Base-by-base conservation (phyloP, 2,888 invertebrate species). In the Trilocha varians region DNA sequence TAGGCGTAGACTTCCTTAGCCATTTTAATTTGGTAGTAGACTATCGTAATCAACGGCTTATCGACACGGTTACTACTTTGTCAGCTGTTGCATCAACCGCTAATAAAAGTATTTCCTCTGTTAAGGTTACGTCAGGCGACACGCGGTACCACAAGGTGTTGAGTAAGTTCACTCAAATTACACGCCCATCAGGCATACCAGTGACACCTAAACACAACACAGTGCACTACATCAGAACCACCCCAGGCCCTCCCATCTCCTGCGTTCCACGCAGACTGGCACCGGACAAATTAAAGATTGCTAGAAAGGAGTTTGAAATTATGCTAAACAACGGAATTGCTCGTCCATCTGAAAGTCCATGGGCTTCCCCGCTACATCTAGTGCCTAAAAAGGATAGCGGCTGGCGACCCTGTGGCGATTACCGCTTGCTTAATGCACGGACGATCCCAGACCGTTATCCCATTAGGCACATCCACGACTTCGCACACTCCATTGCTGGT, bases 321-420 rank as follows among this genome's bases (percentile, higher is more conserved):
- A 36, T 36, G 36, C 14, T 36, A 5, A 4, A 36, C 9, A 36
- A 11, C 11, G 36, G 36, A 2, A 36, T 15, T 15, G 34, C 35
- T n/a, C 40, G 43, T 4, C 45, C 41, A 13, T 45, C 47, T 9
- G 34, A 43, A 15, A 35, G 35, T 1, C 46, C 48, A 3, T 48
- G 45, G 45, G 32, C 48, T 4, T 48, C 48, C 3, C 44, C 48
- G 2, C 34, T 48, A 5, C 48, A 48, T 37, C 39, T 45, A 1
- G 45, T 42, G 3, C 43, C 41, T 8, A 47, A 47, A 15, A 47
- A 52, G 38, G 18, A 47, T 11, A 16, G 45, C 16, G 45, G 45
- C 9, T 47, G 47, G 47, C 42, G 45, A 3, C 43, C 45, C n/a
- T 46, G 45, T 17, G 45, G 45, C 11, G 43, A 46, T n/a, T 46